Conservation (phyloP, 2,888 invertebrate species). For the Cinara cedri region DNA sequence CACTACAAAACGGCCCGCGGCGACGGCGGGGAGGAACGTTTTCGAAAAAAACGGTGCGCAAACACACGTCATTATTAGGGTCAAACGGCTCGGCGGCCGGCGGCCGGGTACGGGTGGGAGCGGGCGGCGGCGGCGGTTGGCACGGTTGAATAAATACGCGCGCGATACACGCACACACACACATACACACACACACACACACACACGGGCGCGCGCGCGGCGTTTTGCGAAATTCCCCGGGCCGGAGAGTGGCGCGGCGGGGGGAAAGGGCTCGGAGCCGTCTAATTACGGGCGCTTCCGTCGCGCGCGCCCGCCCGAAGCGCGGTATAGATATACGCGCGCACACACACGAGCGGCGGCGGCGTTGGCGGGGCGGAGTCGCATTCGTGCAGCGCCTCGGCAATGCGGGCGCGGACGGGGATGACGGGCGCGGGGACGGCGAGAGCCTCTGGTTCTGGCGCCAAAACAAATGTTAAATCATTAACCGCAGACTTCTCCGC, state of each 20-base stretch:
- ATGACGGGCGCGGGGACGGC: not conserved
- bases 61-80: too few relatives aligned
- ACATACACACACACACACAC: too few relatives aligned
- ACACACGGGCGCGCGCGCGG: too few relatives aligned
- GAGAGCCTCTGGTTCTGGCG: constrained; percentile 43
- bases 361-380: not conserved
- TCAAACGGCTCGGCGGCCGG: not conserved
- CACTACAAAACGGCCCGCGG: too few relatives aligned
- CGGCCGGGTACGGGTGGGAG: too few relatives aligned
- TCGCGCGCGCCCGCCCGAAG: not conserved
- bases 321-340: not conserved
- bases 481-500: constrained; percentile 48
- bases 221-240: not conserved
- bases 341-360: not conserved
- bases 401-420: not conserved
- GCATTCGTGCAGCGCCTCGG: not conserved
- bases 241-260: not conserved
- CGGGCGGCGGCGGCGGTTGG: not conserved
- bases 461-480: constrained; percentile 57
- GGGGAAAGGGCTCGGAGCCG: not conserved
- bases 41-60: too few relatives aligned
- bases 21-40: too few relatives aligned
- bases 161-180: too few relatives aligned
- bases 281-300: constrained; percentile 43
- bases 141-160: constrained; percentile 3